phyloP scores from a whole-genome alignment of 2,113 vertebrate species.

The Mesocricetus auratus region DNA sequence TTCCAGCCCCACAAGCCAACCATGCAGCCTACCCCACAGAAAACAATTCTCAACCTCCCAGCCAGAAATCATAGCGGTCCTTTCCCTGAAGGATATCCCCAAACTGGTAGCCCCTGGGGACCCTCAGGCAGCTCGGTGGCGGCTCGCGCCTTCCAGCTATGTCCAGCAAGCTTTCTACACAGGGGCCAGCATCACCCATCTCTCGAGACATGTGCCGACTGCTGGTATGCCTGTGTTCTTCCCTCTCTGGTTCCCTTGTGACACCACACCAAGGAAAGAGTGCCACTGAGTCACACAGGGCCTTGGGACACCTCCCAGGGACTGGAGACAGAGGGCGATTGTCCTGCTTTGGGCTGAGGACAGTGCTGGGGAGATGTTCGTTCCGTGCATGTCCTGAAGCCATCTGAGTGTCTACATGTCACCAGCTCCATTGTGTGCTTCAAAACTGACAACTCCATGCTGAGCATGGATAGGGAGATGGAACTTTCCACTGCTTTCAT shows the following conservation, averaged over 20 bases:
- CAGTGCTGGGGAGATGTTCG: background rate
- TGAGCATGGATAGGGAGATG: background rate
- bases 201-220: background rate
- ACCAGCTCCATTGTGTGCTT: background rate
- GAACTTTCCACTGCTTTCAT: fast-evolving
- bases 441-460: too few species aligned
- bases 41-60: background rate
- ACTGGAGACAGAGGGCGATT: background rate
- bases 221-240: background rate
- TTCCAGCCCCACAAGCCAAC: background rate
- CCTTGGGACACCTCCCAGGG: background rate
- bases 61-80: background rate
- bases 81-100: background rate
- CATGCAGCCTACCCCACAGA: background rate
- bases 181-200: background rate
- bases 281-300: background rate
- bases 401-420: background rate
- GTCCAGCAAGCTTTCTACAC: background rate
- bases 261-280: background rate
- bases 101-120: background rate
- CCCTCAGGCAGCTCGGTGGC: too few species aligned
- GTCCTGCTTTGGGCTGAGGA: background rate
- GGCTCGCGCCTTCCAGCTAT: background rate
- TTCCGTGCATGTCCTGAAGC: background rate
- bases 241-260: background rate